Base-by-base conservation (phyloP, 2,888 invertebrate species). In the Pomacea canaliculata region DNA sequence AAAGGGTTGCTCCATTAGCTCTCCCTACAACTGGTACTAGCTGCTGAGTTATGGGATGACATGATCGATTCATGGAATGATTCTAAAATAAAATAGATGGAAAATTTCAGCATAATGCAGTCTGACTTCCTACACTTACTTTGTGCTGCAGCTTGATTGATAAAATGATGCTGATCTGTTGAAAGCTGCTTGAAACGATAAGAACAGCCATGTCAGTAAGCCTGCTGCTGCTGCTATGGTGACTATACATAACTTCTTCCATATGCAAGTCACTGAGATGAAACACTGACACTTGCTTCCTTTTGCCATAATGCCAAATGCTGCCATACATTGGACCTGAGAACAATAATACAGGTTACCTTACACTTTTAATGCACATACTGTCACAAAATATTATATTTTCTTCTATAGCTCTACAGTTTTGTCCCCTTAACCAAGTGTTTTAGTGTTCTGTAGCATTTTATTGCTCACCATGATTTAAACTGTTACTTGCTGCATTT, bases 311-410 rank as follows among this genome's bases (percentile, higher is more conserved):
- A 65, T 81, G 77, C 7, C 83, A 71, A 27, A 88, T 70, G 5
- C 72, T 70, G 1, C 88, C 88, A 76, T 84, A 79, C 19, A 76
- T 73, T 2, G 88, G 87, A 71, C 86, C 88, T 88, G 76, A 77
- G 70, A 65, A 59, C 62, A 51, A 49, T 19, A 12, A 63, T 18
- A 37, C 4, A 7, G n/a, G 16, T n/a, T 19, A 19, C 18, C 4
- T n/a, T 60, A n/a, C 2, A 60, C 3, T 19, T 19, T n/a, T 60
- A n/a, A 19, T 3, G 60, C 16, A 19, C 60, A 60, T 60, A 60
- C 7, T 19, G 16, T n/a, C 60, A 60, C 37, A 37, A 37, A 37
- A 37, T 5, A 37, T 37, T 37, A 3, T 37, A 37, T 37, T 37
- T 37, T 37, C 37, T 37, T 37, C 3, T 37, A 37, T 37, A 37